Evolutionary conservation across 2,113 vertebrate species (phyloP), one percentile per base, ranked within the genome.

Genomic region (Amia ocellicauda): DNA sequence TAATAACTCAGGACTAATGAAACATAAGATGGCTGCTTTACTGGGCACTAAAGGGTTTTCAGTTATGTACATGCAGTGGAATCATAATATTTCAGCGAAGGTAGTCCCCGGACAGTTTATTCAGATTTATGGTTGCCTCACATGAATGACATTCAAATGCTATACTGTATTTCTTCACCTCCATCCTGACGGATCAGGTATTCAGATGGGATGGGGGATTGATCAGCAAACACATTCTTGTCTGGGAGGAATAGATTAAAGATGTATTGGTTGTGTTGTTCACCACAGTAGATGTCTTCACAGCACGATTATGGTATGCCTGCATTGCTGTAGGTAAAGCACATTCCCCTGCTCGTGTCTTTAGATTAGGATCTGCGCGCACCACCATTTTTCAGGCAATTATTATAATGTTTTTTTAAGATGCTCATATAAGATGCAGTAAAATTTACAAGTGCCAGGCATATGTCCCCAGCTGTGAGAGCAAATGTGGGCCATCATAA

Each of bases 331-430:
- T 1, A 36, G 31, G 31, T 11, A 36, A 36, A 36, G 31, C 11
- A 7, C 31, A n/a, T 36, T 36, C 31, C 5, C 31, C 31, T 36
- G 31, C 31, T 11, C 5, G 31, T 5, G 31, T 36, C 11, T 36
- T 7, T 7, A 36, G 11, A 36, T 5, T 36, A 7, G 11, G 11
- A 36, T 36, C 31, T 36, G 31, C 31, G n/a, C 31, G 52, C 56
- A 80, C 77, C 74, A 79, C 74, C 77, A 73, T 77, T 71, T 78
- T 78, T 77, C 29, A 69, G 76, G 76, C 72, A 75, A 71, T 82
- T 73, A 76, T 76, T 74, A 74, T 76, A 49, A 66, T 65, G 72
- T 73, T 78, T 74, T n/a, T n/a, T 72, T 69, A 74, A 68, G 62
- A 61, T 65, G 54, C 62, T 76, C 71, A 76, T 70, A 74, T 26